phyloP scores from a whole-genome alignment of 1,140 invertebrate genomes.

The Mercenaria mercenaria region DNA sequence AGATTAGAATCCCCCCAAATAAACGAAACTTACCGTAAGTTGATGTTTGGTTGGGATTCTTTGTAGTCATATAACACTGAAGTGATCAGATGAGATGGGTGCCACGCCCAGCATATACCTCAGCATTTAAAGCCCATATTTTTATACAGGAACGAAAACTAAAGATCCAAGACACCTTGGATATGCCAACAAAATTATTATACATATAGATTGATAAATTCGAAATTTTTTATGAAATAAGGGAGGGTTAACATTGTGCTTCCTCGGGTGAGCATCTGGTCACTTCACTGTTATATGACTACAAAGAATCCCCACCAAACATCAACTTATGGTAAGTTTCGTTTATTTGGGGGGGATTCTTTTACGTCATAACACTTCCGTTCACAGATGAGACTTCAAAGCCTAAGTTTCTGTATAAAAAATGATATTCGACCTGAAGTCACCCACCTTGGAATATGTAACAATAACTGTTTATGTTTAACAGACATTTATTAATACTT shows the following conservation, averaged over 20 bases:
- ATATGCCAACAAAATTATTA: neutral
- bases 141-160: neutral
- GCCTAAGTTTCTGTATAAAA: neutral
- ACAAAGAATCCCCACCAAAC: constrained; percentile 23
- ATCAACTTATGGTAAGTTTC: constrained; percentile 32
- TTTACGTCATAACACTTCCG: constrained; percentile 3
- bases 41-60: constrained; percentile 26
- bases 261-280: constrained; percentile 21
- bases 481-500: too few species aligned
- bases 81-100: constrained; percentile 54
- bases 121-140: constrained; percentile 1
- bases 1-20: neutral
- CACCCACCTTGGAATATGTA: neutral
- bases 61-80: constrained; percentile 47
- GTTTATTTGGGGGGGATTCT: constrained; percentile 31
- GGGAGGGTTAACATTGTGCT: neutral
- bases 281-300: neutral
- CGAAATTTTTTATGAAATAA: neutral
- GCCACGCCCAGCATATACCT: neutral
- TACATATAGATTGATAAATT: neutral
- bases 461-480: neutral
- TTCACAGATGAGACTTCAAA: neutral
- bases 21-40: constrained; percentile 28
- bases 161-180: neutral
- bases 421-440: neutral